Percentiles rank a stretch among this genome's conserved stretches.
phyloP scores from a whole-genome alignment of 2,888 invertebrate genomes.

The Bellardia pandia region DNA sequence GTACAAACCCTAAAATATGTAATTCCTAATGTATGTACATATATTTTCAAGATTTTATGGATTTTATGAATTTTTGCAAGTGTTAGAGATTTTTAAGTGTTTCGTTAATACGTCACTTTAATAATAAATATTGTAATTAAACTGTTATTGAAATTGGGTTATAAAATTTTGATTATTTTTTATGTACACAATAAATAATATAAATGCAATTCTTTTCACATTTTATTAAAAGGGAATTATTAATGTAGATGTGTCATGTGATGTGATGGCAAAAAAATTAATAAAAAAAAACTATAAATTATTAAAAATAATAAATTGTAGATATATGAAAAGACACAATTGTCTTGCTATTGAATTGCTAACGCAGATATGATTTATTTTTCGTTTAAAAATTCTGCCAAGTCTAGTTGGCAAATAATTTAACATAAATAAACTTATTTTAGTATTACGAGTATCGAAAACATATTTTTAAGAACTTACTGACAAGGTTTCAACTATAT shows the following conservation, averaged over 20 bases:
- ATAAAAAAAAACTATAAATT: neutral
- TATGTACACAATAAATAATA: neutral
- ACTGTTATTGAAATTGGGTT: slow-evolving; percentile 11
- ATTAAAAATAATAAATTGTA: neutral
- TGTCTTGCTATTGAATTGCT: too few species aligned
- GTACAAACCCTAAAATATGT: neutral
- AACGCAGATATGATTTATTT: too few species aligned
- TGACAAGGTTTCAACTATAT: too few species aligned
- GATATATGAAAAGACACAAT: too few species aligned
- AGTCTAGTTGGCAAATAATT: too few species aligned
- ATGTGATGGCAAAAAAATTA: neutral
- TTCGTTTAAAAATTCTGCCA: too few species aligned
- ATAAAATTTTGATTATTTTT: neutral
- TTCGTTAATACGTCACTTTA: slow-evolving; percentile 13
- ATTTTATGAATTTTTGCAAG: slow-evolving; percentile 2
- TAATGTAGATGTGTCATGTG: neutral
- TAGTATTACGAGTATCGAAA: too few species aligned
- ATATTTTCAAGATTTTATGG: slow-evolving; percentile 4
- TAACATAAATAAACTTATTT: too few species aligned
- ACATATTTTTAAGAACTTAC: too few species aligned
- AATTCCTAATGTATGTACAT: neutral
- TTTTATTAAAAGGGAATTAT: slow-evolving; percentile 29
- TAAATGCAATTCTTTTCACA: neutral
- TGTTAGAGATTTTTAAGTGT: slow-evolving; percentile 33
- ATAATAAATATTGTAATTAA: slow-evolving; percentile 45